Conservation (phyloP, 2,888 invertebrate genomes). For the Yponomeuta evonymella region DNA sequence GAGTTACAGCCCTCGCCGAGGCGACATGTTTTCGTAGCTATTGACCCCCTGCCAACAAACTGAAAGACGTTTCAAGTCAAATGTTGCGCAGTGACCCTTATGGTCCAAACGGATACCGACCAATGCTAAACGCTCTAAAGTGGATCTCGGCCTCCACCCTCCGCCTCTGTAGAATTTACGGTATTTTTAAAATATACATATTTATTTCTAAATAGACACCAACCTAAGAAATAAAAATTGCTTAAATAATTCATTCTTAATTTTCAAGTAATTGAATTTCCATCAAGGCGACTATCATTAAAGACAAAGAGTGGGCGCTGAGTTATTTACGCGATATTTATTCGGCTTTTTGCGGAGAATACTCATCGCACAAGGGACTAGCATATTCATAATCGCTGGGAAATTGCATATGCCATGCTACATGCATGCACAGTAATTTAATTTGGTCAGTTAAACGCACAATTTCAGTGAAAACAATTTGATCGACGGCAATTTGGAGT, state of each 20-base stretch:
- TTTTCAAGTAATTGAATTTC: slow-evolving; percentile 15
- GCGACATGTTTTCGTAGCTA: too few species aligned
- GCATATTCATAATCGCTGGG: slow-evolving; percentile 6
- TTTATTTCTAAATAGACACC: background rate
- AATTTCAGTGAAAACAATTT: slow-evolving; percentile 8
- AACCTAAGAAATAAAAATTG: background rate
- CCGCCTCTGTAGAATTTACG: too few species aligned
- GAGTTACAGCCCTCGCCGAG: too few species aligned
- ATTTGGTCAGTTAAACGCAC: slow-evolving; percentile 13
- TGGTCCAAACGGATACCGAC: too few species aligned
- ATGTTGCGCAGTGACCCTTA: too few species aligned
- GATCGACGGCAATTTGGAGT: slow-evolving; percentile 1
- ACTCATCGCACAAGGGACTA: slow-evolving; percentile 17
- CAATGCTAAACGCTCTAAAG: too few species aligned
- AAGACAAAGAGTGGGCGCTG: slow-evolving; percentile 20
- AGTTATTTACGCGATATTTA: slow-evolving; percentile 45
- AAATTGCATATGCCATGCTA: slow-evolving; percentile 9
- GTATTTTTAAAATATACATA: background rate
- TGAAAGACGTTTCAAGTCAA: too few species aligned
- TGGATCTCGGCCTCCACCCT: too few species aligned
- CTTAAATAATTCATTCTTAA: background rate
- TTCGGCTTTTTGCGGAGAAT: slow-evolving; percentile 42
- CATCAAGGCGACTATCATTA: background rate
- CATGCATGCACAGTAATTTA: slow-evolving; percentile 1
- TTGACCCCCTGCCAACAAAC: too few species aligned